Evolutionary conservation across 2,888 invertebrate species (phyloP).

Genomic region (Erpobdella octoculata): DNA sequence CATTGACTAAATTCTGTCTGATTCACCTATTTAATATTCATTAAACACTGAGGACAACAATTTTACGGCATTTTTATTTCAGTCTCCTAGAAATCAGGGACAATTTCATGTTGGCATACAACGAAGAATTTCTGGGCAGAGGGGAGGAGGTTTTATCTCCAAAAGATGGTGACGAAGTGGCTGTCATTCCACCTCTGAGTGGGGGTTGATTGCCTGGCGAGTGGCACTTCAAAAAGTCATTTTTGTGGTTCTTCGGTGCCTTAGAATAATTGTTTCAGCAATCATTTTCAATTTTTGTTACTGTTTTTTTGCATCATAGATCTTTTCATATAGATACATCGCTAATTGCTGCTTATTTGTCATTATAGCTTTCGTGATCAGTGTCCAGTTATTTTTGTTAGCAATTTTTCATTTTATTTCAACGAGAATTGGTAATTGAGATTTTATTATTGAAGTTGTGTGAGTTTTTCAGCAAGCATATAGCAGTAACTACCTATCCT

Average conservation of each 20-base stretch:
- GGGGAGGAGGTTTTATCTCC: conserved; percentile 37
- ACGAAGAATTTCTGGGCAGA: conserved; percentile 67
- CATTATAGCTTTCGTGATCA: neutral
- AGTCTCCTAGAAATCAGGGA: conserved; percentile 62
- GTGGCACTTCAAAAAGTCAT: neutral
- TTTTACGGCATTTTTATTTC: too few relatives aligned
- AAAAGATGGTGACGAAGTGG: conserved; percentile 71
- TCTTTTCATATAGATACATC: neutral
- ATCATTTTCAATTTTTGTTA: neutral
- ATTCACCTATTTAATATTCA: too few relatives aligned
- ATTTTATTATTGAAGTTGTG: too few relatives aligned
- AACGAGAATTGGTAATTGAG: too few relatives aligned
- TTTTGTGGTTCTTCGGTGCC: conserved; percentile 4
- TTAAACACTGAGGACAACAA: too few relatives aligned
- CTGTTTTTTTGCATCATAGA: neutral
- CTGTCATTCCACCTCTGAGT: conserved; percentile 86
- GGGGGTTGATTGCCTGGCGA: too few relatives aligned
- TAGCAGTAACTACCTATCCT: too few relatives aligned
- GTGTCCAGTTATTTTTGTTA: too few relatives aligned
- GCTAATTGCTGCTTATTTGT: neutral
- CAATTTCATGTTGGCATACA: conserved; percentile 70
- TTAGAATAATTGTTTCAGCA: neutral
- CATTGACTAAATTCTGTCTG: too few relatives aligned
- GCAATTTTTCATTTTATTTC: too few relatives aligned
- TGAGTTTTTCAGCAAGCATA: too few relatives aligned